Conservation (phyloP, 2,888 invertebrate species). For the Bugula neritina region DNA sequence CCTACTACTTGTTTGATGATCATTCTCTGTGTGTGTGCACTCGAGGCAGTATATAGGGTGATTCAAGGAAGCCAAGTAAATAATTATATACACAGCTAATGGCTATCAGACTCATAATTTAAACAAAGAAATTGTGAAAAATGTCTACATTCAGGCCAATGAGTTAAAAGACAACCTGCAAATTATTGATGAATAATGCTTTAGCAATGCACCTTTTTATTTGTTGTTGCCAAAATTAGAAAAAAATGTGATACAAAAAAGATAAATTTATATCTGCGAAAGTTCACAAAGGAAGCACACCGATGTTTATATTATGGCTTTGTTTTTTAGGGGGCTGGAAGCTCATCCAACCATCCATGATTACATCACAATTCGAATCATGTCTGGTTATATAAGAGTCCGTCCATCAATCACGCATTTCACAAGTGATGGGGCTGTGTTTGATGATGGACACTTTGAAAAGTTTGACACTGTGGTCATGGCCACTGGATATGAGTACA, state of each 20-base stretch:
- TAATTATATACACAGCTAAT: not conserved
- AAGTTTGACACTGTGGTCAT: constrained; percentile 49
- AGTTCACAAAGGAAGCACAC: no score
- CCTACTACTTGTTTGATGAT: no score
- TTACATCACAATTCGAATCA: constrained; percentile 54
- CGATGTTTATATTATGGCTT: no score
- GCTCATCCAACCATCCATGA: constrained; percentile 54
- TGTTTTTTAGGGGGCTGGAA: constrained; percentile 39
- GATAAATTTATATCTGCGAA: no score
- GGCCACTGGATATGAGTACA: constrained; percentile 54
- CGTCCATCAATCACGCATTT: constrained; percentile 44
- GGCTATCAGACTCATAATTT: not conserved
- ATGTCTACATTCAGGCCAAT: not conserved
- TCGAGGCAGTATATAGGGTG: not conserved
- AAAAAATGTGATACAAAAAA: no score
- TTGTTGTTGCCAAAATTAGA: not conserved
- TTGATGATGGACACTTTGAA: constrained; percentile 43
- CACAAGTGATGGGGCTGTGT: constrained; percentile 38
- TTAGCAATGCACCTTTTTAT: not conserved
- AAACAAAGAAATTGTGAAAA: not conserved
- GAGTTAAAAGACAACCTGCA: not conserved
- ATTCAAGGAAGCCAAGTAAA: not conserved
- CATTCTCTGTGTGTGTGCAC: not conserved
- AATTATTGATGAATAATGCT: not conserved
- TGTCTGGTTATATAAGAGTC: constrained; percentile 48